phyloP scores from a whole-genome alignment of 2,888 invertebrate species.

The Acanthosepion lycidas region DNA sequence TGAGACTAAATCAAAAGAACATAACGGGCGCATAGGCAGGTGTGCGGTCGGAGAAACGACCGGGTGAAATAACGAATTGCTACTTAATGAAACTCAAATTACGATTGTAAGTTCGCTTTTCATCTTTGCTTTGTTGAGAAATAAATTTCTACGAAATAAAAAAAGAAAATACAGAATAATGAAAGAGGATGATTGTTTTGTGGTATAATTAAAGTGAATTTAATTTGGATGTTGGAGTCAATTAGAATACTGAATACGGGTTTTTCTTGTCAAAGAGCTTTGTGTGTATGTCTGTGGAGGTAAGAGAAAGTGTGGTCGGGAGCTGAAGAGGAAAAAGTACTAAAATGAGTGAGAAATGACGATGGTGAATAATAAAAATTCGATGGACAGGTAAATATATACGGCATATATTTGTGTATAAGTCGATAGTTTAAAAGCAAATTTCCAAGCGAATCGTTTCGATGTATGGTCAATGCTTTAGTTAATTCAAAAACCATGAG shows the following conservation, averaged over 20 bases:
- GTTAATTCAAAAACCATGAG: too few species aligned
- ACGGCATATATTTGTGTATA: background rate
- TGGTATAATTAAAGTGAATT: background rate
- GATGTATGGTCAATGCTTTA: too few species aligned
- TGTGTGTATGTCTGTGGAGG: background rate
- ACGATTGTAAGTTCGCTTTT: conserved; percentile 14
- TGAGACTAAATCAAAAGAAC: background rate
- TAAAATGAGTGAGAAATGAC: background rate
- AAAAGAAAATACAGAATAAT: background rate
- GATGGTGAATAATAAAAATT: background rate
- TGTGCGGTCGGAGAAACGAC: background rate
- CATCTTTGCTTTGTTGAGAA: background rate
- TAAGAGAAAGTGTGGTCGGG: background rate
- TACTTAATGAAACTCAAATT: background rate
- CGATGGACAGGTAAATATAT: background rate
- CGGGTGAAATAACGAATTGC: background rate
- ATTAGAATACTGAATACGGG: background rate
- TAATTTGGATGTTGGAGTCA: background rate
- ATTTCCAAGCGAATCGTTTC: too few species aligned
- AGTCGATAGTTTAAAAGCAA: too few species aligned
- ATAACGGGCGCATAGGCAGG: too few species aligned
- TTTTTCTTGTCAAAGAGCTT: background rate
- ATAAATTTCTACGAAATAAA: background rate
- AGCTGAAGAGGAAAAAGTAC: too few species aligned
- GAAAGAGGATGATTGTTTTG: background rate